Evolutionary conservation across 2,797 vertebrate genomes (phyloP).

Genomic region (Pipistrellus pygmaeus): DNA sequence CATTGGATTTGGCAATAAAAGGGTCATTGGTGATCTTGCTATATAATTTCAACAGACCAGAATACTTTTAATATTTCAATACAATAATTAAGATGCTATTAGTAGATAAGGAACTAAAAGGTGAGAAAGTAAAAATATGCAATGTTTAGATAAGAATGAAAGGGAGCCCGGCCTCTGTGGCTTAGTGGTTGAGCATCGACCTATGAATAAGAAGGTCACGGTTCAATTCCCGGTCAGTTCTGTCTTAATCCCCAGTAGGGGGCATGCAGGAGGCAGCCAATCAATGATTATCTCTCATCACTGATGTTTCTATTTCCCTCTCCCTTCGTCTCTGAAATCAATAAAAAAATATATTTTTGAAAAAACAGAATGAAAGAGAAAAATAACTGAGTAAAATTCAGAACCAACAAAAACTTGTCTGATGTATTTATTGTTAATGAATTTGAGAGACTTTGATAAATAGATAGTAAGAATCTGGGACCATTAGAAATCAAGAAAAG

Average conservation of each 20-base stretch:
- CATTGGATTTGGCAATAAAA: background rate
- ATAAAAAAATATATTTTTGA: no score
- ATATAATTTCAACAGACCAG: background rate
- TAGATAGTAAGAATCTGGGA: background rate
- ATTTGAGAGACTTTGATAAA: background rate
- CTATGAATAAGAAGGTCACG: no score
- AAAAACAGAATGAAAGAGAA: slow-evolving; percentile 7
- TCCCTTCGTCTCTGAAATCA: no score
- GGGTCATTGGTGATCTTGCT: background rate
- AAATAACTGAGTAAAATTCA: slow-evolving; percentile 17
- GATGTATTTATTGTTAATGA: slow-evolving; percentile 36
- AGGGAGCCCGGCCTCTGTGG: background rate
- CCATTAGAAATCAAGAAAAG: background rate
- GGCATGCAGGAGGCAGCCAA: no score
- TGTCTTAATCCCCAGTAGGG: no score
- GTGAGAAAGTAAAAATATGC: background rate
- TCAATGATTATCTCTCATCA: no score
- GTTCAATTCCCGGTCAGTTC: no score
- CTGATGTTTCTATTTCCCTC: no score
- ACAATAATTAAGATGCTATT: background rate
- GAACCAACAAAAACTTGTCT: background rate
- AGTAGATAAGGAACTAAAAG: background rate
- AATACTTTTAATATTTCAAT: slow-evolving; percentile 21
- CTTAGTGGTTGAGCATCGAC: no score
- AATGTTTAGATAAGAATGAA: slow-evolving; percentile 18